Percentiles rank a stretch among this genome's conserved stretches.
These are phyloP conservation scores for Halotydeus destructor DNA, from an alignment of 1,140 invertebrate genomes.

Conservation along the genomic window DNA sequence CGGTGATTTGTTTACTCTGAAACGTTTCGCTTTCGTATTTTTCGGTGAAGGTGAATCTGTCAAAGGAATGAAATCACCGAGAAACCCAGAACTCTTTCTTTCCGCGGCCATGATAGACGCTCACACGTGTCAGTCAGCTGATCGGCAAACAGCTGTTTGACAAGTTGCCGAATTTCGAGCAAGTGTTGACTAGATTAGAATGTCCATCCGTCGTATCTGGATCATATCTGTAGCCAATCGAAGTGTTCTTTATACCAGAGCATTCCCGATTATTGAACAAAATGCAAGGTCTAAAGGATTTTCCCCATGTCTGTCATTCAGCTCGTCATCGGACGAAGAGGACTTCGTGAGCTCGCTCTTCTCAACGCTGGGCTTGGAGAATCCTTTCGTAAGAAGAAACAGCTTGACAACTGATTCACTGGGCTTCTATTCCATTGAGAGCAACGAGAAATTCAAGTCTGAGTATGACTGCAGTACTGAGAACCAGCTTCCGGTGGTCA, in stretches of 20 bases:
- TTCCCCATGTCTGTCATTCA: background rate
- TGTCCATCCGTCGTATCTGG: background rate
- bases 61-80: no score
- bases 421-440: background rate
- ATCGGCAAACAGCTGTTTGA: no score
- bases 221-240: background rate
- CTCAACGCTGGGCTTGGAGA: background rate
- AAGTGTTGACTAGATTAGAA: no score
- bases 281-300: background rate
- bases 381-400: no score
- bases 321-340: background rate
- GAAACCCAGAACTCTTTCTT: no score
- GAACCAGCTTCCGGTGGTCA: conserved; percentile 1
- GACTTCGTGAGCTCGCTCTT: background rate
- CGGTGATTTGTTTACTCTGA: no score
- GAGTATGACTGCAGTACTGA: background rate
- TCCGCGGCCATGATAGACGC: no score
- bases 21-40: no score
- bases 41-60: no score
- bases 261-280: background rate
- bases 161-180: no score
- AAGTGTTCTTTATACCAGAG: background rate
- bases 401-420: no score
- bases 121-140: no score
- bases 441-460: background rate